These are phyloP conservation scores for Drosophila arawakana DNA, from an alignment of 1,140 invertebrate genomes.

Conservation along the genomic window DNA sequence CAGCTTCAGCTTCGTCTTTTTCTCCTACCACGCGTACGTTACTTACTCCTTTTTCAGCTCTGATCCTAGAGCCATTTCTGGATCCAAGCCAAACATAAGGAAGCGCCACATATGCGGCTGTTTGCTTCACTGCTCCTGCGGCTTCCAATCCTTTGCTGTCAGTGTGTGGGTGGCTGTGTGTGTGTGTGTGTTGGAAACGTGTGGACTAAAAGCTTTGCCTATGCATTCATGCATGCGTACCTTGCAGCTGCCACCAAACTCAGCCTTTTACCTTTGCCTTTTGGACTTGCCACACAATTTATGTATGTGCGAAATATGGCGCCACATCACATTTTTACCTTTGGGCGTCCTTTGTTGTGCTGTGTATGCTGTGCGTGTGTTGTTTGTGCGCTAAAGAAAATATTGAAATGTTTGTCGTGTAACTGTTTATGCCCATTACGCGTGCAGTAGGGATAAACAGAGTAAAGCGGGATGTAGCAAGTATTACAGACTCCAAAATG, in stretches of 20 bases:
- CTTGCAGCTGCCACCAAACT: conserved; percentile 50
- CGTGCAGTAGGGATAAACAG: background rate
- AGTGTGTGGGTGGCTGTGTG: conserved; percentile 12
- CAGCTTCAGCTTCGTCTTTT: background rate
- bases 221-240: conserved; percentile 78
- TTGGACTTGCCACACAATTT: conserved; percentile 70
- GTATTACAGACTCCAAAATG: too few species aligned
- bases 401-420: too few species aligned
- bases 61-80: conserved; percentile 3
- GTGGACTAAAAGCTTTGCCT: conserved; percentile 74
- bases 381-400: background rate
- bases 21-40: background rate
- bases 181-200: conserved; percentile 32
- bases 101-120: conserved; percentile 37
- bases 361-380: conserved; percentile 21
- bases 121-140: conserved; percentile 40
- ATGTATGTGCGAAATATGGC: conserved; percentile 81
- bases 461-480: background rate
- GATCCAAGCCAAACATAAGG: conserved; percentile 56
- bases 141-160: conserved; percentile 39
- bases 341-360: conserved; percentile 37
- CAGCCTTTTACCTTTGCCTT: conserved; percentile 20
- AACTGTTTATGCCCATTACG: too few species aligned
- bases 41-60: background rate
- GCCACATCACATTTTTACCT: conserved; percentile 59